Conservation (phyloP, 1,140 invertebrate genomes). For the Arion vulgaris region DNA sequence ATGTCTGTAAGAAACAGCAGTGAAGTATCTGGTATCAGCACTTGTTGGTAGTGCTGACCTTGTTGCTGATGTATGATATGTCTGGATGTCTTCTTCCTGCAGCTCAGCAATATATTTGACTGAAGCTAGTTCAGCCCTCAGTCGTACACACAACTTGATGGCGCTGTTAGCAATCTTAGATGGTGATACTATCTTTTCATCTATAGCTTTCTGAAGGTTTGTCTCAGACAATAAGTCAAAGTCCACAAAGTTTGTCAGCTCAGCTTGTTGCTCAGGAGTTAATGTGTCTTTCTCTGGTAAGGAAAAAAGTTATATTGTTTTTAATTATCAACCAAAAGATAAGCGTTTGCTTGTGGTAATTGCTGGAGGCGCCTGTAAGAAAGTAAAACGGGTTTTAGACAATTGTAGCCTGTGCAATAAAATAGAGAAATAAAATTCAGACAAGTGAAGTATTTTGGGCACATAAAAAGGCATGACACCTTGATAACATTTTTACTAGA, state of each 20-base stretch:
- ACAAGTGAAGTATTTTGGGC: no score
- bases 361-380: no score
- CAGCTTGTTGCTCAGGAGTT: constrained; percentile 52
- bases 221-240: constrained; percentile 63
- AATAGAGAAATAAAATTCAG: no score
- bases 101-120: constrained; percentile 55
- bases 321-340: no score
- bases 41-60: not conserved
- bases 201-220: constrained; percentile 59
- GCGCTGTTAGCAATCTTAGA: constrained; percentile 63
- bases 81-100: constrained; percentile 60
- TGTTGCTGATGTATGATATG: constrained; percentile 31
- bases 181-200: constrained; percentile 59
- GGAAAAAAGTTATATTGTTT: not conserved
- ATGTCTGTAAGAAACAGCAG: not conserved
- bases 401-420: no score
- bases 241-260: constrained; percentile 62
- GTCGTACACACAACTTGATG: constrained; percentile 58
- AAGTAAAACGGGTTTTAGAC: no score
- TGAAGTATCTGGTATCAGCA: not conserved
- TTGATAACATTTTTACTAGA: no score
- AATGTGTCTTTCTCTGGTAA: constrained; percentile 61
- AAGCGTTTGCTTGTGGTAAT: not conserved
- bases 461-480: no score
- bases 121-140: constrained; percentile 57